Base-by-base conservation (phyloP, 2,113 vertebrate genomes). In the Rana temporaria region DNA sequence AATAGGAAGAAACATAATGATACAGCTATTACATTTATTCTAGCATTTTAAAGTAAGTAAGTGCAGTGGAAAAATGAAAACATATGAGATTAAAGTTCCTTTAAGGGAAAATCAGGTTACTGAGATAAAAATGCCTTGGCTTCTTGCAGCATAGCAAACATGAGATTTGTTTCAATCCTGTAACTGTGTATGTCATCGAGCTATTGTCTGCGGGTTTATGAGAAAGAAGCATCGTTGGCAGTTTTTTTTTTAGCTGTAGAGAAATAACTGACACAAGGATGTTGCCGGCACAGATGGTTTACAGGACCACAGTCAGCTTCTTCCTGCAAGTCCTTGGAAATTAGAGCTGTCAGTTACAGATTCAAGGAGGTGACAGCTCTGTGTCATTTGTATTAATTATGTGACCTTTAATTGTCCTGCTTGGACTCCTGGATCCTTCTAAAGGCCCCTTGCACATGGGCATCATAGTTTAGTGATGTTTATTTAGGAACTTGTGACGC, bases 101-200 rank as follows among this genome's bases (percentile, higher is more conserved):
- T 48, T 11, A 11, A 12, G 12, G 56, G 57, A 69, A 70, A 53
- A 84, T 56, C 63, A 38, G 48, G 81, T 67, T 42, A 67, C 71
- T 15, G 71, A 42, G 30, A 75, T 67, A 65, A 30, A 19, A 65
- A 67, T 74, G 60, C 60, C 26, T 68, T 38, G 64, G 18, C 26
- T 67, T 67, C 18, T 24, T 78, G n/a, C 76, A 68, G 65, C 32
- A 20, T 59, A 22, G 32, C 30, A 42, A 60, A 48, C 66, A 48
- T 71, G 56, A 56, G 67, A 70, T 80, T 22, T 66, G 5, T 78
- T 12, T 48, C 5, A 38, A 48, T 20, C 68, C 68, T 19, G 72
- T 57, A 56, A 62, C 5, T 30, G 32, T 30, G 60, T 53, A 12
- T 66, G 63, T 68, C 53, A 24, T 42, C 3, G 19, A 16, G 42